Evolutionary conservation across 2,888 invertebrate genomes (phyloP).

Genomic region (Tetragnatha montana): DNA sequence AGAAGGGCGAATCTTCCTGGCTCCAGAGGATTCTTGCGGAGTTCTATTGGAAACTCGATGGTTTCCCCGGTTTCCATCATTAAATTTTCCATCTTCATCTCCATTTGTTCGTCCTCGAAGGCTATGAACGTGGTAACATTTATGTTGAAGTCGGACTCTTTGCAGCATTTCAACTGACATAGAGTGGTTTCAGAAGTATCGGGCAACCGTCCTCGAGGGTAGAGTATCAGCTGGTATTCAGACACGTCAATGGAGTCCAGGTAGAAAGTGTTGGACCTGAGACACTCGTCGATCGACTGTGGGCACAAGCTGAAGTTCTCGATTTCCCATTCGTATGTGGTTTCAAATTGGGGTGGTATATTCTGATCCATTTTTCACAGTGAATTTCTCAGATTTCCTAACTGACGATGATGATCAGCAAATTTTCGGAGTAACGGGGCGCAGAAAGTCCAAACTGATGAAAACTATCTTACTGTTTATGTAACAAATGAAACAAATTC

Average conservation of each 20-base stretch:
- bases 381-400: too few species aligned
- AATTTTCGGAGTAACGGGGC: too few species aligned
- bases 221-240: neutral
- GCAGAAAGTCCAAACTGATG: too few species aligned
- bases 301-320: conserved; percentile 20
- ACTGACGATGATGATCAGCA: too few species aligned
- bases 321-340: neutral
- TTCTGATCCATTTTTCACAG: too few species aligned
- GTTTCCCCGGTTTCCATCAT: neutral
- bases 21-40: neutral
- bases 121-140: neutral
- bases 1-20: neutral
- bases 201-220: neutral
- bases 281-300: neutral
- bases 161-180: neutral
- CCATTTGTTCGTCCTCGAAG: neutral
- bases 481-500: too few species aligned
- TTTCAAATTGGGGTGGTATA: too few species aligned
- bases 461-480: too few species aligned
- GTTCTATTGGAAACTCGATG: neutral
- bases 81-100: neutral
- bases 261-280: neutral
- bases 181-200: neutral
- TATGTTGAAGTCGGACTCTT: neutral
- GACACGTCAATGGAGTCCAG: neutral